Evolutionary conservation across 1,140 invertebrate genomes (phyloP), one percentile per base, ranked within the genome.

Genomic region (Caerostris extrusa): DNA sequence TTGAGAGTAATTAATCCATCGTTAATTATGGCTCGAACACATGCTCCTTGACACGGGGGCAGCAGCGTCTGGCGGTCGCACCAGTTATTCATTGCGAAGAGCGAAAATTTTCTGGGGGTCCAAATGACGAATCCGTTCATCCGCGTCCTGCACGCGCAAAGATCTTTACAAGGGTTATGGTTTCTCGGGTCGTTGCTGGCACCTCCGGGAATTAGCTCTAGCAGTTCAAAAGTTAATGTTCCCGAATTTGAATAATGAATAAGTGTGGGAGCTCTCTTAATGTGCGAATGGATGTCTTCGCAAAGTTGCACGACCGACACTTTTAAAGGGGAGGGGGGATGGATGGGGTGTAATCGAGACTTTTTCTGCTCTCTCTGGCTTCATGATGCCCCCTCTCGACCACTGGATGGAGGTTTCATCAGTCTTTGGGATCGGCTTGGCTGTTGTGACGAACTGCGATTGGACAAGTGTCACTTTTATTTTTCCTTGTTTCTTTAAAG

Each of bases 1-100:
- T 53, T 77, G 71, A 60, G 83, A 85, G 90, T 92, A 92, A 92
- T 92, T 92, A 92, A 92, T 92, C 90, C 90, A 64, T 92, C 90
- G 90, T 92, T 85, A 92, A 92, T 92, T 92, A 92, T 56, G 90
- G 71, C 77, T 55, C 58, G 56, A 90, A 90, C 88, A 90, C 88
- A 90, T 90, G 88, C 69, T 82, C 90, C 87, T 69, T 57, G 87
- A 69, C 87, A 69, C 12, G 90, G 67, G 67, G 90, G 69, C 57
- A 55, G 64, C 56, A 67, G 19, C 58, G 34, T 61, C 58, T 56
- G 58, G 86, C n/a, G 53, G 64, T 50, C 50, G 14, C 19, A 19
- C 6, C 34, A 69, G 87, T 89, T 89, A 89, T 89, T 89, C 87
- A 89, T 89, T 89, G 34, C 61, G 64, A 89, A 69, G 56, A 69